Percentiles rank a stretch among this genome's conserved stretches.
phyloP scores from a whole-genome alignment of 2,797 vertebrate species.

The Sebastiscus albofasciatus region DNA sequence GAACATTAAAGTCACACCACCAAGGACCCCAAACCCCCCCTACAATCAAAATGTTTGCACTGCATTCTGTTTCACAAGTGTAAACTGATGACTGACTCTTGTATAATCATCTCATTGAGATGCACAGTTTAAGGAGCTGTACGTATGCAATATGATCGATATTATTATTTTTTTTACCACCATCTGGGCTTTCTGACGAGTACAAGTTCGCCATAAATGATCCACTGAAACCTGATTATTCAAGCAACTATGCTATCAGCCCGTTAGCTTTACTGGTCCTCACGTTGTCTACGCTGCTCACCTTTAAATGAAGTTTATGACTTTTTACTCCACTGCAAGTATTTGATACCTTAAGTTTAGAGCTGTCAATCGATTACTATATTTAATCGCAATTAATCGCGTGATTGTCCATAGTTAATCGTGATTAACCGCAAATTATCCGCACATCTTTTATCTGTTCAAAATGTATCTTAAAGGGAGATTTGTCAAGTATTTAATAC shows the following conservation, averaged over 20 bases:
- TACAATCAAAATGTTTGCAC: neutral
- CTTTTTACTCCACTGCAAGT: neutral
- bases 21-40: neutral
- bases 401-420: too few relatives aligned
- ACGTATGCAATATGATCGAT: neutral
- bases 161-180: neutral
- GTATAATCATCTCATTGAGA: neutral
- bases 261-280: neutral
- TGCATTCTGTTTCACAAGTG: neutral
- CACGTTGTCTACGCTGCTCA: neutral
- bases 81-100: neutral
- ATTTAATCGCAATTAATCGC: too few relatives aligned
- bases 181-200: neutral
- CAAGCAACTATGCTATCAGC: neutral
- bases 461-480: too few relatives aligned
- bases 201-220: neutral
- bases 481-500: too few relatives aligned
- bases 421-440: too few relatives aligned
- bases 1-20: neutral
- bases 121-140: neutral
- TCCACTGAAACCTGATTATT: neutral
- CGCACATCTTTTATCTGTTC: too few relatives aligned
- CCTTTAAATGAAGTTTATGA: neutral
- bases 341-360: neutral
- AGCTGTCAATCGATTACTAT: too few relatives aligned